Conservation (phyloP, 2,113 vertebrate species). For the Aptenodytes forsteri region DNA sequence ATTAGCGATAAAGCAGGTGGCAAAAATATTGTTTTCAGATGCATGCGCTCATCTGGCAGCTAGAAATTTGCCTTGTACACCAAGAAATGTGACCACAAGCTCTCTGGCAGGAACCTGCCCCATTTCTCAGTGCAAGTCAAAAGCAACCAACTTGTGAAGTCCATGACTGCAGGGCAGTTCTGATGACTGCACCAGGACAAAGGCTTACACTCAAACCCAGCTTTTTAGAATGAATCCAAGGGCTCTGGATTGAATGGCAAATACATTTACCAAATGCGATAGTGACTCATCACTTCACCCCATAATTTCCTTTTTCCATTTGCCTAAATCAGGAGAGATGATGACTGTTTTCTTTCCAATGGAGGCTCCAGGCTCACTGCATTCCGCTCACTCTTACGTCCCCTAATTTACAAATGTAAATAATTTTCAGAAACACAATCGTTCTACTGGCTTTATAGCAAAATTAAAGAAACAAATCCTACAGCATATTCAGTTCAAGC, state of each 20-base stretch:
- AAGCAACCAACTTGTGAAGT: background rate
- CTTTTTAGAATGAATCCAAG: background rate
- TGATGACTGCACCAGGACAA: background rate
- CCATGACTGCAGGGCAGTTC: background rate
- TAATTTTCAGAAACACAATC: background rate
- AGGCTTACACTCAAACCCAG: background rate
- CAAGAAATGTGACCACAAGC: background rate
- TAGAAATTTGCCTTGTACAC: background rate
- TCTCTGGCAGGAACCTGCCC: background rate
- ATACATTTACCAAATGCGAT: background rate
- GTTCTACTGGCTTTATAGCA: background rate
- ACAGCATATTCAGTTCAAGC: background rate
- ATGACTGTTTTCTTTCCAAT: background rate
- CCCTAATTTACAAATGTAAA: background rate
- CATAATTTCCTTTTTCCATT: constrained; percentile 22
- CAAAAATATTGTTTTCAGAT: background rate
- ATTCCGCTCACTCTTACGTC: background rate
- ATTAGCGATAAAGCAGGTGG: background rate
- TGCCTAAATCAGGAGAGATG: background rate
- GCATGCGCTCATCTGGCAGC: background rate
- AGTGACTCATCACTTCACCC: constrained; percentile 3
- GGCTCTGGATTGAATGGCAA: background rate
- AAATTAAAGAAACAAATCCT: background rate
- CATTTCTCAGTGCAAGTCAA: background rate
- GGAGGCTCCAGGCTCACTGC: background rate